Base-by-base conservation (phyloP, 2,888 invertebrate genomes). In the Epiblema foenella region DNA sequence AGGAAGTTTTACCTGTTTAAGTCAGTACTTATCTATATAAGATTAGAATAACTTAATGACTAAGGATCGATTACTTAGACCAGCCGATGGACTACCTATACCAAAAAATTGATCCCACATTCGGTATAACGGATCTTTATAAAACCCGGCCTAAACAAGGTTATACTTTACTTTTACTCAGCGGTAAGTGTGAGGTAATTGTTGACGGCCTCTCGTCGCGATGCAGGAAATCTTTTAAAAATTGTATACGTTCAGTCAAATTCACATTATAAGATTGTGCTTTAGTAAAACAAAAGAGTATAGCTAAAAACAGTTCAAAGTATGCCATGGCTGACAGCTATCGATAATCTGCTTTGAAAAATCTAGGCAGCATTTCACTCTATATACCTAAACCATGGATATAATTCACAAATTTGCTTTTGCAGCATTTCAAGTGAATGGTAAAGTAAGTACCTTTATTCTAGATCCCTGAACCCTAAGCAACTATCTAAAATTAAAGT, bases 201-300 rank as follows among this genome's bases (percentile, higher is more conserved):
- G 42, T 20, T 9, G 75, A 60, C 9, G 75, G 63, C 33, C 62
- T 69, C 7, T 51, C 60, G 54, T 69, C 56, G 1, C 52, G 42
- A 12, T 12, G 15, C 15, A 74, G 12, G 15, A 75, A 74, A 15
- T 74, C 69, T 49, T 63, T 57, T 10, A 75, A 29, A 42, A 75
- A 75, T 24, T 57, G 20, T 7, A 66, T 12, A 0, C 66, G 65
- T 10, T 64, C 60, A n/a, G 57, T 46, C 7, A 59, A 24, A 49
- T 20, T 37, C 2, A 12, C 7, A 4, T 56, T 49, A n/a, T 42
- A 29, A 37, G 54, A 54, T 12, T 24, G 24, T 15, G 39, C 20
- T 1, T 58, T 52, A 2, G 17, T 37, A 33, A 52, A 52, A 69
- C 42, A 64, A 58, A 59, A 18, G 8, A 42, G 15, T 33, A 33